Evolutionary conservation across 2,888 invertebrate species (phyloP).

Genomic region (Drosophila incognita): DNA sequence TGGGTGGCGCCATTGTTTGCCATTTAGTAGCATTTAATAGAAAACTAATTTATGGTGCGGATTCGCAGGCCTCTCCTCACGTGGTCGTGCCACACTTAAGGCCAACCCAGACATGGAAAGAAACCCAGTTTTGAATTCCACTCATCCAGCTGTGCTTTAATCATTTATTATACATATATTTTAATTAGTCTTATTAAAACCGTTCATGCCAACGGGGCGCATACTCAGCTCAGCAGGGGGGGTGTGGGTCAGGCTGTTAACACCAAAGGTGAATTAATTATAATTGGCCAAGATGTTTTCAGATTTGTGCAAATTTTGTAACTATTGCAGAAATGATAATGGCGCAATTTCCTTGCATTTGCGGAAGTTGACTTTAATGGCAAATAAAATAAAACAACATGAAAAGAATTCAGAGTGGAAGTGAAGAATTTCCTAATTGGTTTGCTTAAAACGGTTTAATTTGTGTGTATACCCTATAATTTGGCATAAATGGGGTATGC

Average conservation of each 20-base stretch:
- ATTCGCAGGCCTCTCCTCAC: conserved; percentile 58
- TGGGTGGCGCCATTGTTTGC: conserved; percentile 74
- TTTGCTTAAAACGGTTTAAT: background rate
- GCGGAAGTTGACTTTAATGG: conserved; percentile 3
- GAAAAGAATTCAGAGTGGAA: background rate
- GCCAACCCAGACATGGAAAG: conserved; percentile 15
- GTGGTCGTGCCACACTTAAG: conserved; percentile 37
- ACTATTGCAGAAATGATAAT: conserved; percentile 18
- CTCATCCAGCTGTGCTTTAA: conserved; percentile 29
- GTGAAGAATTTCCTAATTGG: conserved; percentile 10
- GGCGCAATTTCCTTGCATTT: conserved; percentile 1
- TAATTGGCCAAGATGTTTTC: conserved; percentile 32
- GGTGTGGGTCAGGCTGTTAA: conserved; percentile 35
- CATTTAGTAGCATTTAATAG: conserved; percentile 74
- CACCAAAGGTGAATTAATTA: conserved; percentile 42
- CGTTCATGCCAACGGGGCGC: conserved; percentile 10
- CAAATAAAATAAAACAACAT: background rate
- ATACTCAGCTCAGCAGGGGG: conserved; percentile 22
- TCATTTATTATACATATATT: conserved; percentile 43
- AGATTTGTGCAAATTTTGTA: conserved; percentile 37
- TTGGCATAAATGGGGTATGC: too few relatives aligned
- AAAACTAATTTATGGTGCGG: conserved; percentile 70
- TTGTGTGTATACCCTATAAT: background rate
- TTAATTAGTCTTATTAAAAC: conserved; percentile 69
- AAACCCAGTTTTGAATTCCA: conserved; percentile 22